Conservation (phyloP, 2,888 invertebrate genomes). For the Drymonia ruficornis region DNA sequence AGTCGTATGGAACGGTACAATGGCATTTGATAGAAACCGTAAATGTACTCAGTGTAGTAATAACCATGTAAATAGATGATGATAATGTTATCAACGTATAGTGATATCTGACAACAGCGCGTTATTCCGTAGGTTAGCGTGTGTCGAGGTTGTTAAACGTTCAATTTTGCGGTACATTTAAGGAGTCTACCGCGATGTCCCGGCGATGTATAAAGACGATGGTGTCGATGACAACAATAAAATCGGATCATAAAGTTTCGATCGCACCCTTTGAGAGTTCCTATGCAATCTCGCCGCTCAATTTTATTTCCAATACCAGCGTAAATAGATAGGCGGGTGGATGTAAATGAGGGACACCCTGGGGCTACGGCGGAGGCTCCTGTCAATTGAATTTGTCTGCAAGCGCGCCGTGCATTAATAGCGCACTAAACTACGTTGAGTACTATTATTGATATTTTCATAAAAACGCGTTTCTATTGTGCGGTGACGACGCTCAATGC, state of each 20-base stretch:
- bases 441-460: constrained; percentile 76
- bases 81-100: constrained; percentile 32
- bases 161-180: constrained; percentile 55
- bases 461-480: constrained; percentile 69
- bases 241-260: constrained; percentile 72
- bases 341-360: constrained; percentile 75
- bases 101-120: constrained; percentile 17
- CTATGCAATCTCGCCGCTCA: constrained; percentile 76
- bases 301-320: constrained; percentile 74
- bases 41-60: constrained; percentile 34
- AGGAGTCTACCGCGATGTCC: constrained; percentile 45
- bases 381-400: constrained; percentile 84
- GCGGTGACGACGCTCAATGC: constrained; percentile 54
- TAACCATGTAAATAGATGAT: constrained; percentile 34
- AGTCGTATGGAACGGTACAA: constrained; percentile 53
- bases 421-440: constrained; percentile 75
- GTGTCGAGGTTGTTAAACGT: constrained; percentile 43
- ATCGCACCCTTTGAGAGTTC: constrained; percentile 71
- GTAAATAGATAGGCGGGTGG: constrained; percentile 76
- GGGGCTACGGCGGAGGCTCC: constrained; percentile 71
- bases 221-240: constrained; percentile 72
- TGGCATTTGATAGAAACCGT: constrained; percentile 52
- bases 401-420: constrained; percentile 77
- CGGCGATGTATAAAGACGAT: constrained; percentile 59
- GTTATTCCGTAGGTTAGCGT: constrained; percentile 24